phyloP scores from a whole-genome alignment of 2,888 invertebrate species.

The Pachycephus smyrnensis region DNA sequence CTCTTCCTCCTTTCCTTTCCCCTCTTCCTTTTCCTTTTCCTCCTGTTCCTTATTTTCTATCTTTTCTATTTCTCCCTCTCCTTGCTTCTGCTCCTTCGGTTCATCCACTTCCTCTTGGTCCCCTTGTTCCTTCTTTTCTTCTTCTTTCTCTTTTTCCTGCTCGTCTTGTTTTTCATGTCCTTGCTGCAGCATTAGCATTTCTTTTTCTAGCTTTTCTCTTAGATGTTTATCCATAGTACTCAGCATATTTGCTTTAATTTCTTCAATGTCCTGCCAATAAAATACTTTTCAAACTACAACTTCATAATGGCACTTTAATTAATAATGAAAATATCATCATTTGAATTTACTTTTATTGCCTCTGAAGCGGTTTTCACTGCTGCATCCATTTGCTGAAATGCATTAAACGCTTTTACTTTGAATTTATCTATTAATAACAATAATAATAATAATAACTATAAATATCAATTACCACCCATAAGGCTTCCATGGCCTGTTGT shows the following conservation, averaged over 20 bases:
- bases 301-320: neutral
- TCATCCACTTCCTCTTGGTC: neutral
- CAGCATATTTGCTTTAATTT: neutral
- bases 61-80: slow-evolving; percentile 14
- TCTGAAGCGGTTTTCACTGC: neutral
- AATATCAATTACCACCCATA: neutral
- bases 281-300: neutral
- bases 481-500: neutral
- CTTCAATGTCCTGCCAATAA: neutral
- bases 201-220: neutral
- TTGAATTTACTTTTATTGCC: neutral
- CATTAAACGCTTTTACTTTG: neutral
- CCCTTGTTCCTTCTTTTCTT: neutral
- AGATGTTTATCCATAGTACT: neutral
- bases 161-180: neutral
- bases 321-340: neutral
- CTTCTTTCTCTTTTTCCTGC: neutral
- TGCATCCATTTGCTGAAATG: neutral
- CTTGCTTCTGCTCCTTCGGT: neutral
- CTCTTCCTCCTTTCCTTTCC: slow-evolving; percentile 3
- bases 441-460: neutral
- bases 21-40: slow-evolving; percentile 10
- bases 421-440: neutral
- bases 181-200: neutral
- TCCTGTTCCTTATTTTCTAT: slow-evolving; percentile 10